Conservation (phyloP, 2,888 invertebrate genomes). For the Diarsia mendica region DNA sequence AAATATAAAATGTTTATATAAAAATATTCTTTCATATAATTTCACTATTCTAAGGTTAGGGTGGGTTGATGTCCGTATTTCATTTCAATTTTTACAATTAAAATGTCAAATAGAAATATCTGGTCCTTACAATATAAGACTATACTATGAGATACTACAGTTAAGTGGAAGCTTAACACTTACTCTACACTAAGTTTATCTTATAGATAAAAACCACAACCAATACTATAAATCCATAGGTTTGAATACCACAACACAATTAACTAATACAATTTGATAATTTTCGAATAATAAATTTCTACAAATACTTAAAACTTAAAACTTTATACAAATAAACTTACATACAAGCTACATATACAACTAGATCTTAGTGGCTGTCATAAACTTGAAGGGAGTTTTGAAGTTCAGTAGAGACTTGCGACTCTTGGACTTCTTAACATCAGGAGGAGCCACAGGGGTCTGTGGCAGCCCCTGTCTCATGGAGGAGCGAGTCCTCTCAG, state of each 20-base stretch:
- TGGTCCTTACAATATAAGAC: conserved; percentile 23
- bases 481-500: conserved; percentile 75
- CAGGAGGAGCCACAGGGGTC: conserved; percentile 78
- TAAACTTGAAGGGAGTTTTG: conserved; percentile 88
- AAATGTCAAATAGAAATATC: conserved; percentile 58
- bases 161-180: conserved; percentile 58
- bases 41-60: conserved; percentile 83
- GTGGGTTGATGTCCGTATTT: conserved; percentile 88
- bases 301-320: too few species aligned
- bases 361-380: conserved; percentile 81
- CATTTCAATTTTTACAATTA: conserved; percentile 78
- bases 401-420: conserved; percentile 85
- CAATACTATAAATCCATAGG: conserved; percentile 52
- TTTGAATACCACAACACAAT: conserved; percentile 16
- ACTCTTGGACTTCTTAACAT: conserved; percentile 82
- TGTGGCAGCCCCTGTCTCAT: conserved; percentile 73
- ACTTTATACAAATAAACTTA: conserved; percentile 28
- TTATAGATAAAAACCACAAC: conserved; percentile 70
- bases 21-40: conserved; percentile 59
- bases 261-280: conserved; percentile 14
- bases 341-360: conserved; percentile 9
- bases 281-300: conserved; percentile 31
- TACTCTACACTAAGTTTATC: conserved; percentile 55
- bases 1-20: conserved; percentile 56
- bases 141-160: conserved; percentile 49